phyloP scores from a whole-genome alignment of 2,888 invertebrate genomes.

The Yponomeuta sedellus region DNA sequence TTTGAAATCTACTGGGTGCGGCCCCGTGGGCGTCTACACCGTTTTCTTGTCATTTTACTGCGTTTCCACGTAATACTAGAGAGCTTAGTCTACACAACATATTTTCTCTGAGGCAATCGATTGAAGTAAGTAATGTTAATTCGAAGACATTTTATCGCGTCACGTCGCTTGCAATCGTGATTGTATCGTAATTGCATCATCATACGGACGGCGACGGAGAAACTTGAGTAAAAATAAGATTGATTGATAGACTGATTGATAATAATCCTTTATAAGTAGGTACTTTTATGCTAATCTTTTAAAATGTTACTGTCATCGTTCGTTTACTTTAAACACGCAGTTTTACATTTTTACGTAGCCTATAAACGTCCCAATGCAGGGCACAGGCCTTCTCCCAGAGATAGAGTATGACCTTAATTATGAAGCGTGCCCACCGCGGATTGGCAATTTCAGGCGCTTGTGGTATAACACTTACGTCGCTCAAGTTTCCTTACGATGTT shows the following conservation, averaged over 20 bases:
- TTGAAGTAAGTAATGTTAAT: background rate
- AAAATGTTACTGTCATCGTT: background rate
- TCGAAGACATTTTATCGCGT: slow-evolving; percentile 1
- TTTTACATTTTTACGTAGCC: too few species aligned
- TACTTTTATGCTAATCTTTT: background rate
- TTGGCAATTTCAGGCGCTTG: too few species aligned
- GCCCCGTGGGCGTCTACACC: background rate
- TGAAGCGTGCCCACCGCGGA: too few species aligned
- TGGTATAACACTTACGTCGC: too few species aligned
- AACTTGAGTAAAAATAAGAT: slow-evolving; percentile 5
- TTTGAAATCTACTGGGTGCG: background rate
- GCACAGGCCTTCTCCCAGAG: too few species aligned
- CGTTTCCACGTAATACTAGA: background rate
- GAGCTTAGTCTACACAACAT: background rate
- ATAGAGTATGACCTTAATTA: too few species aligned
- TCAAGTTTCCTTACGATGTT: too few species aligned
- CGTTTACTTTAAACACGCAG: too few species aligned
- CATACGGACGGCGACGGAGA: background rate
- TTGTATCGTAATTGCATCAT: slow-evolving; percentile 12
- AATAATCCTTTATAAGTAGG: background rate
- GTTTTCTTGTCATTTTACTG: background rate
- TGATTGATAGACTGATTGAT: slow-evolving; percentile 1
- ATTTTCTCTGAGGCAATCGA: background rate
- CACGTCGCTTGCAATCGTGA: slow-evolving; percentile 7
- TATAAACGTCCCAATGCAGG: too few species aligned